phyloP scores from a whole-genome alignment of 2,113 vertebrate species.

The Melozone crissalis region DNA sequence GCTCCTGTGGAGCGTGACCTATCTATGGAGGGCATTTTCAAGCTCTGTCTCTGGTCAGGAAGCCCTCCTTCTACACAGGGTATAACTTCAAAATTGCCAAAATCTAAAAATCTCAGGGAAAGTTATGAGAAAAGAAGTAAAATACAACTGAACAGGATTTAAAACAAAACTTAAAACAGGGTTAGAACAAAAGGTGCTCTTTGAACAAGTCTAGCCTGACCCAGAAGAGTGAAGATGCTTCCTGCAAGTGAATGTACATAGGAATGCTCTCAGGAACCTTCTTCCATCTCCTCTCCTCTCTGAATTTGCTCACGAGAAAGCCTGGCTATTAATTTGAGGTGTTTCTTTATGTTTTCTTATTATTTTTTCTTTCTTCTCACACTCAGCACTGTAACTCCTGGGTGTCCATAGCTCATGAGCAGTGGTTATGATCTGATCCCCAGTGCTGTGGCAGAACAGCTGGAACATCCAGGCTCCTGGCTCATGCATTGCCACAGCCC shows the following conservation, averaged over 20 bases:
- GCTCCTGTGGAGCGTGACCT: neutral
- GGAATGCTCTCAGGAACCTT: neutral
- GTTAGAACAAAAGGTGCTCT: conserved; percentile 39
- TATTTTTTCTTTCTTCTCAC: neutral
- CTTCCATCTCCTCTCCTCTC: neutral
- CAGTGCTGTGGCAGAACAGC: neutral
- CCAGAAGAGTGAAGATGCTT: neutral
- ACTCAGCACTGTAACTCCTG: neutral
- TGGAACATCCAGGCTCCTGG: neutral
- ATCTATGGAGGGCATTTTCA: neutral
- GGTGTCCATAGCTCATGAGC: neutral
- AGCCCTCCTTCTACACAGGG: neutral
- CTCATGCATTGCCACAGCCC: neutral
- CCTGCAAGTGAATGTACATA: neutral
- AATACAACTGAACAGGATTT: neutral
- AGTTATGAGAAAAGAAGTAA: neutral
- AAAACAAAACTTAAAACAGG: conserved; percentile 27
- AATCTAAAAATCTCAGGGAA: conserved; percentile 2
- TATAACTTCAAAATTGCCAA: neutral
- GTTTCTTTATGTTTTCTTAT: neutral
- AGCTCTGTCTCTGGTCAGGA: conserved; percentile 1
- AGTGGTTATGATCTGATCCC: neutral
- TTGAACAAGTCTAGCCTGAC: conserved; percentile 29
- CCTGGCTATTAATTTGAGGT: neutral
- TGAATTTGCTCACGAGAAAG: neutral